Evolutionary conservation across 2,113 vertebrate genomes (phyloP).

Genomic region (Nansenia antarctica): DNA sequence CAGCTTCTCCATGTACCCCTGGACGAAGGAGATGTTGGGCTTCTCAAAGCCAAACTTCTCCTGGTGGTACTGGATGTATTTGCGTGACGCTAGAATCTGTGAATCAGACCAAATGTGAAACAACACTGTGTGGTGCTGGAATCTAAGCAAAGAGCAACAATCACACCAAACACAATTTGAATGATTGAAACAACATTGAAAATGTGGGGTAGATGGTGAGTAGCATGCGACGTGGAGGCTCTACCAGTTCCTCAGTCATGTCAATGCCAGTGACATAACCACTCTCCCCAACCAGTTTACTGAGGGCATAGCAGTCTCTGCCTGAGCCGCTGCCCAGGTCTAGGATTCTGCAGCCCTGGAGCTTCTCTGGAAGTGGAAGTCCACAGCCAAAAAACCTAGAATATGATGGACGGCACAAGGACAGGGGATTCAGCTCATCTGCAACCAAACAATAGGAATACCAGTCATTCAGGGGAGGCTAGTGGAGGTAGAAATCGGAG

Average conservation of each 20-base stretch:
- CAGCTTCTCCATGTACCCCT: constrained; percentile 75
- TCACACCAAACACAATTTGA: too few relatives aligned
- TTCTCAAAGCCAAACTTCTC: constrained; percentile 64
- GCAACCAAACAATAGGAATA: too few relatives aligned
- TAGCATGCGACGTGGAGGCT: background rate
- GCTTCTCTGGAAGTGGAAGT: constrained; percentile 78
- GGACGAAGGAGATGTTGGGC: constrained; percentile 61
- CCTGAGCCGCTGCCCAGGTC: constrained; percentile 85
- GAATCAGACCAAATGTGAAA: too few relatives aligned
- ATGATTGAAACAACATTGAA: too few relatives aligned
- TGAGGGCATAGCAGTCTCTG: constrained; percentile 81
- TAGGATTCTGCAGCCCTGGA: constrained; percentile 77
- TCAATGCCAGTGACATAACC: constrained; percentile 82
- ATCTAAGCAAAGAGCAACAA: too few relatives aligned
- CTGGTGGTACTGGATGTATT: constrained; percentile 70
- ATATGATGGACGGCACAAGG: too few relatives aligned
- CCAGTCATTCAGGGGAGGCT: too few relatives aligned
- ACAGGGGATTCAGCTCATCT: too few relatives aligned
- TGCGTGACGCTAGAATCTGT: constrained; percentile 55
- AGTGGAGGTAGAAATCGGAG: too few relatives aligned
- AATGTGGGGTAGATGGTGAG: too few relatives aligned
- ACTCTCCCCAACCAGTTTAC: constrained; percentile 81
- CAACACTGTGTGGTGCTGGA: too few relatives aligned
- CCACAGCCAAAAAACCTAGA: constrained; percentile 87
- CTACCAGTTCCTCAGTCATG: constrained; percentile 82